Conservation (phyloP, 1,140 invertebrate genomes). For the Macrosteles quadrilineatus region DNA sequence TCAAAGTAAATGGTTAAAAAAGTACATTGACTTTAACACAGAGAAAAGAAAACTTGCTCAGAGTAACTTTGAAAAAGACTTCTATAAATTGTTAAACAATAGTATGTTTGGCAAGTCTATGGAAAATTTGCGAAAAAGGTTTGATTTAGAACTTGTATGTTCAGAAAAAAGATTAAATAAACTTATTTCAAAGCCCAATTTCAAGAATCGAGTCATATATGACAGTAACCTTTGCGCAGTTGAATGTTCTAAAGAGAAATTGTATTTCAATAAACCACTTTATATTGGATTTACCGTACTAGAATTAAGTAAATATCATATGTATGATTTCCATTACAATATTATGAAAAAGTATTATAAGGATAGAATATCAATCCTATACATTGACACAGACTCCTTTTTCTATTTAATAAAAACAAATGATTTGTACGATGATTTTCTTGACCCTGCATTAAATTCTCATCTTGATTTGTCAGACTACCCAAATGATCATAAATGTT, state of each 20-base stretch:
- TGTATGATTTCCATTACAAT: constrained; percentile 40
- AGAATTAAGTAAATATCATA: constrained; percentile 35
- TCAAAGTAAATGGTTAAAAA: constrained; percentile 45
- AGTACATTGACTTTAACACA: constrained; percentile 48
- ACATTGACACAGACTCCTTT: constrained; percentile 50
- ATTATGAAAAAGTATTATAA: constrained; percentile 22
- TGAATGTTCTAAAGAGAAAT: constrained; percentile 9
- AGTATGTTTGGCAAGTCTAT: constrained; percentile 47
- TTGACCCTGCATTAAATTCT: constrained; percentile 7
- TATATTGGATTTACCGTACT: constrained; percentile 33
- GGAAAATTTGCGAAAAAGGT: constrained; percentile 47
- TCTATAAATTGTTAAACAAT: constrained; percentile 51
- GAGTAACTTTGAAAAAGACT: constrained; percentile 47
- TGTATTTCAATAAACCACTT: constrained; percentile 34
- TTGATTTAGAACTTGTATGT: constrained; percentile 42
- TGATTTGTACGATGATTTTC: constrained; percentile 37
- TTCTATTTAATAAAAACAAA: constrained; percentile 45
- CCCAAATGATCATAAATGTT: constrained; percentile 32
- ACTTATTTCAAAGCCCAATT: constrained; percentile 32
- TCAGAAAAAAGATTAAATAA: constrained; percentile 40
- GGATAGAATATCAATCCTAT: constrained; percentile 42
- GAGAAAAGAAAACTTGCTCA: constrained; percentile 41
- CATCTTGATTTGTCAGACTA: constrained; percentile 40
- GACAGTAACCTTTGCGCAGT: constrained; percentile 34
- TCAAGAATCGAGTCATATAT: constrained; percentile 33